These are phyloP conservation scores for Megaleporinus macrocephalus DNA, from an alignment of 2,113 vertebrate genomes.

Conservation along the genomic window DNA sequence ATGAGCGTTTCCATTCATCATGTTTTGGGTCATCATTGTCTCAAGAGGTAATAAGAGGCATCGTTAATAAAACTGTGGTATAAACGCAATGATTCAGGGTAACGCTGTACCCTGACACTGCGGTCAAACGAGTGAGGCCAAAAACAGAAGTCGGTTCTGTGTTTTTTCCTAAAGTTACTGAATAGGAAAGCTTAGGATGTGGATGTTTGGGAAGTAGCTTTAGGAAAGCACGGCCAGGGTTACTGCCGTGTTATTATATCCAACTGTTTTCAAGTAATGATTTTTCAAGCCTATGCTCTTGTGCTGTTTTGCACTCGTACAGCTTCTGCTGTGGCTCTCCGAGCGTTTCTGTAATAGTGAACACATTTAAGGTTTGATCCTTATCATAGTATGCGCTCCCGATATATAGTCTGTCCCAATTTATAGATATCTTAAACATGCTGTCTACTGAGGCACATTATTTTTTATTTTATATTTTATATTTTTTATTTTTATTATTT, in stretches of 20 bases:
- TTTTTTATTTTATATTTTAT: too few relatives aligned
- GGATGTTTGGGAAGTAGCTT: neutral
- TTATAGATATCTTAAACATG: too few relatives aligned
- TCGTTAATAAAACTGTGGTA: neutral
- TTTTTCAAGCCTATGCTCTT: neutral
- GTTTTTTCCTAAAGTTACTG: too few relatives aligned
- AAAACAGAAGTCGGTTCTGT: neutral
- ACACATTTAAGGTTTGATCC: neutral
- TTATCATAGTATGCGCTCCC: too few relatives aligned
- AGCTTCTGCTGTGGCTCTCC: neutral
- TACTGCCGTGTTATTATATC: neutral
- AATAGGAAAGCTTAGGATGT: too few relatives aligned
- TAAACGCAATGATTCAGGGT: neutral
- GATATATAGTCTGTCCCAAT: too few relatives aligned
- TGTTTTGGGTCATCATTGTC: neutral
- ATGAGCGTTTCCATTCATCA: neutral
- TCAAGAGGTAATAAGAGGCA: neutral
- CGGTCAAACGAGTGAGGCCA: neutral
- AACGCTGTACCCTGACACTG: neutral
- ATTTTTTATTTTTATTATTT: too few relatives aligned
- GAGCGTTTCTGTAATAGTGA: neutral
- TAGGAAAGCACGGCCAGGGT: neutral
- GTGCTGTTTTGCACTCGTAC: neutral
- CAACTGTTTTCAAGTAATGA: neutral
- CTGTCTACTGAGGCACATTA: too few relatives aligned